Percentiles rank a stretch among this genome's conserved stretches.
These are phyloP conservation scores for Drosophila barbarae DNA, from an alignment of 2,888 invertebrate genomes.

Conservation along the genomic window DNA sequence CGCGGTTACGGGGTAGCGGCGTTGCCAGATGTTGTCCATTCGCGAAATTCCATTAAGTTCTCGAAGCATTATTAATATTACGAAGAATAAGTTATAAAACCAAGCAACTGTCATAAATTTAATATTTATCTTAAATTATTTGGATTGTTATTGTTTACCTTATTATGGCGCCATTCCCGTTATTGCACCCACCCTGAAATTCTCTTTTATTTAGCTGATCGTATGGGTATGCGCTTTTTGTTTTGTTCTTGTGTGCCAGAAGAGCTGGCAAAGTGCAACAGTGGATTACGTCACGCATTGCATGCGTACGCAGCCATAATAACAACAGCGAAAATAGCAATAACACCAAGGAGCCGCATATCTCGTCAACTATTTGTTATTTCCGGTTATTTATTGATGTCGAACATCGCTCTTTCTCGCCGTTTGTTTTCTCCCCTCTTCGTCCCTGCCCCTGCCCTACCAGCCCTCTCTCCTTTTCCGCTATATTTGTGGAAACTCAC, in stretches of 20 bases:
- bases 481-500: constrained; percentile 7
- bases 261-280: constrained; percentile 52
- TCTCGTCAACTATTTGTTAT: constrained; percentile 58
- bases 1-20: constrained; percentile 9
- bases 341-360: constrained; percentile 13
- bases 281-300: constrained; percentile 65
- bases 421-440: background rate
- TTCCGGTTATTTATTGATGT: constrained; percentile 55
- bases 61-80: background rate
- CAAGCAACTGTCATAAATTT: background rate
- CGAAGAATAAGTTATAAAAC: background rate
- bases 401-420: constrained; percentile 1
- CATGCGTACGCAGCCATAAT: constrained; percentile 39
- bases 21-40: constrained; percentile 21
- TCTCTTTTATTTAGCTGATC: background rate
- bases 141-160: background rate
- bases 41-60: background rate
- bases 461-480: background rate
- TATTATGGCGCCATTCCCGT: background rate
- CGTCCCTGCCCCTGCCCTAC: background rate
- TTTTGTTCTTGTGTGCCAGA: background rate
- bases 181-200: background rate
- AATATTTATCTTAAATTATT: background rate
- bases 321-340: constrained; percentile 13
- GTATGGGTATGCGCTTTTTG: constrained; percentile 12